A percentile compares a stretch with the other conserved stretches of the same genome.
These are phyloP conservation scores for Linnaemya vulpina DNA, from an alignment of 2,888 invertebrate species.

Conservation along the genomic window DNA sequence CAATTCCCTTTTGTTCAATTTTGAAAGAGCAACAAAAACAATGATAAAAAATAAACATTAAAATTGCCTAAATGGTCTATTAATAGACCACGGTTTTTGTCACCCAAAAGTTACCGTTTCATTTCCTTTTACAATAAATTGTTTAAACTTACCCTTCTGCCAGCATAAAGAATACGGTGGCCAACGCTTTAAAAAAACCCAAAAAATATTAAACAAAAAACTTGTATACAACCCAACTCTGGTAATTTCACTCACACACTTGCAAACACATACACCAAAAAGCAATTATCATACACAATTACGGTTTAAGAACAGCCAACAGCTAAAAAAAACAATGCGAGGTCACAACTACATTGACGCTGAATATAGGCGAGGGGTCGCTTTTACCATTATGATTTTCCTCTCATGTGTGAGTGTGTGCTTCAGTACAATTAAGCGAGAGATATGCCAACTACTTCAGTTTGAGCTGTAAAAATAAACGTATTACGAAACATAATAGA, in stretches of 20 bases:
- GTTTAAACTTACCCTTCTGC: conserved; percentile 27
- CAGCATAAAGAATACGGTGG: background rate
- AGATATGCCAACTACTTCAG: conserved; percentile 6
- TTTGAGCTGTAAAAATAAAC: conserved; percentile 7
- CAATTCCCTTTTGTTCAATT: conserved; percentile 45
- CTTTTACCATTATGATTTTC: too few relatives aligned
- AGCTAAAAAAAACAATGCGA: conserved; percentile 31
- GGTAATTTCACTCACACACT: background rate
- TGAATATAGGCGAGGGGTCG: background rate
- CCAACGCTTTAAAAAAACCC: background rate
- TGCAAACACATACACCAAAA: conserved; percentile 55
- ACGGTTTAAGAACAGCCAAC: conserved; percentile 58
- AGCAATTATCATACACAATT: conserved; percentile 71
- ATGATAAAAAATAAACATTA: conserved; percentile 46
- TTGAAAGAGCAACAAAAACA: conserved; percentile 16
- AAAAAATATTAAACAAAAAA: background rate
- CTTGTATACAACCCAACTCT: conserved; percentile 32
- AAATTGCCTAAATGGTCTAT: conserved; percentile 72
- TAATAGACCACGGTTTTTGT: conserved; percentile 73
- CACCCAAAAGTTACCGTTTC: conserved; percentile 62
- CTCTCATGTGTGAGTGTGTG: background rate
- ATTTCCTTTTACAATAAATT: conserved; percentile 36
- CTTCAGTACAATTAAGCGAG: background rate
- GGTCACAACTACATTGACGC: background rate
- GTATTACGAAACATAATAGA: background rate